Base-by-base conservation (phyloP, 2,797 vertebrate species). In the Vireo griseus region DNA sequence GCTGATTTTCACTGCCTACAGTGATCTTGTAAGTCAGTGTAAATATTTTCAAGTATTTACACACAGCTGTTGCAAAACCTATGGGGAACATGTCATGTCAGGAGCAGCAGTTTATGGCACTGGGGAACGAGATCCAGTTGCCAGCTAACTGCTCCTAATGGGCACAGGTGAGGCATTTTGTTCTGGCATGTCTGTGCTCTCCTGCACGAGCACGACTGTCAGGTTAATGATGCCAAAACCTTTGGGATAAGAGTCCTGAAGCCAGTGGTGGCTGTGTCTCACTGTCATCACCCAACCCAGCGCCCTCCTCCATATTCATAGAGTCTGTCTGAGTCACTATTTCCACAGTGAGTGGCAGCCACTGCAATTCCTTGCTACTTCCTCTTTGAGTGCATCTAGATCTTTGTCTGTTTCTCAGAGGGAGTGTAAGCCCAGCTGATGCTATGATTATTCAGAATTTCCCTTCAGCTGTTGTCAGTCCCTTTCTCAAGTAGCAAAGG, bases 281-380 rank as follows among this genome's bases (percentile, higher is more conserved):
- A 28, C n/a, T 59, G 42, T 48, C 42, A 24, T 57, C 35, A 18
- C 28, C 31, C 45, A n/a, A 39, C 48, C 44, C 62, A 73, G 51
- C 0, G 0, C 13, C n/a, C 40, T 71, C 13, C 26, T 82, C 37
- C 18, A 0, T 21, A 13, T 74, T 57, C n/a, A 20, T 0, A 24
- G 61, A 37, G 35, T 28, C 6, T 3, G 35, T 28, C 6, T 3
- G 15, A 83, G 35, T 44, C 17, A 1, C 13, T 65, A 8, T 82
- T 92, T 88, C 55, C 55, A 40, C 24, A 39, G 21, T 15, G 7
- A 28, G 14, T 16, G 39, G 61, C n/a, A 74, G 40, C 37, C 59
- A 7, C 40, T 40, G 47, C 48, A 54, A 16, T 44, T 75, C 54
- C 13, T 59, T 83, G 28, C 10, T 78, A 2, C 42, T 68, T 66